Evolutionary conservation across 2,888 invertebrate species (phyloP).

Genomic region (Himalopsyche japonica): DNA sequence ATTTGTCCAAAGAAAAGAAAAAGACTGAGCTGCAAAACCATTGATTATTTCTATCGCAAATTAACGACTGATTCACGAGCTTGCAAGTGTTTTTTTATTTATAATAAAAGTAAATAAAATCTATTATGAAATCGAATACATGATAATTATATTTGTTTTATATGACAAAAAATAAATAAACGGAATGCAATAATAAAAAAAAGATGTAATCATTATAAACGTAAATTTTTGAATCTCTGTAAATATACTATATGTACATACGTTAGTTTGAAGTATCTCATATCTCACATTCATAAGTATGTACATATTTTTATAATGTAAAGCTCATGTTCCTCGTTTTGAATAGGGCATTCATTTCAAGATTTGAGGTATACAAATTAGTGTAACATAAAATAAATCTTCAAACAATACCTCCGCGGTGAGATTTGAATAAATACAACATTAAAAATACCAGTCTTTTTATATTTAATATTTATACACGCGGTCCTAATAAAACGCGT

Average conservation of each 20-base stretch:
- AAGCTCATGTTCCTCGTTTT: slow-evolving; percentile 27
- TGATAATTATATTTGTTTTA: not conserved
- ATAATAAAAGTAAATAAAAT: not conserved
- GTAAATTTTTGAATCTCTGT: no score
- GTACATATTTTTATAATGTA: not conserved
- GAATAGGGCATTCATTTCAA: slow-evolving; percentile 30
- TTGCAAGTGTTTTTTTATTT: not conserved
- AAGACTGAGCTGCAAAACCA: not conserved
- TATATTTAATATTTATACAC: slow-evolving; percentile 25
- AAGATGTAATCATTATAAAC: no score
- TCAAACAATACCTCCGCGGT: slow-evolving; percentile 28
- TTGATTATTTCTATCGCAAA: not conserved
- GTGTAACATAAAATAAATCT: slow-evolving; percentile 29
- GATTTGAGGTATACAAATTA: slow-evolving; percentile 31
- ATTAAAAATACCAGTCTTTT: slow-evolving; percentile 27
- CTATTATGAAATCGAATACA: not conserved
- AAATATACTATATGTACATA: no score
- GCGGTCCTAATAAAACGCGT: slow-evolving; percentile 27
- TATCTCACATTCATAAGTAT: no score
- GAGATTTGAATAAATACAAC: slow-evolving; percentile 34
- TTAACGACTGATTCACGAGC: not conserved
- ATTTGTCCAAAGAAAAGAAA: not conserved
- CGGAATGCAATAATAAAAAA: no score
- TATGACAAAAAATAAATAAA: no score
- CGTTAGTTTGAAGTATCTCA: no score